These are phyloP conservation scores for Montipora capitata DNA, from an alignment of 92 coral and sea anemone genomes.

Conservation along the genomic window DNA sequence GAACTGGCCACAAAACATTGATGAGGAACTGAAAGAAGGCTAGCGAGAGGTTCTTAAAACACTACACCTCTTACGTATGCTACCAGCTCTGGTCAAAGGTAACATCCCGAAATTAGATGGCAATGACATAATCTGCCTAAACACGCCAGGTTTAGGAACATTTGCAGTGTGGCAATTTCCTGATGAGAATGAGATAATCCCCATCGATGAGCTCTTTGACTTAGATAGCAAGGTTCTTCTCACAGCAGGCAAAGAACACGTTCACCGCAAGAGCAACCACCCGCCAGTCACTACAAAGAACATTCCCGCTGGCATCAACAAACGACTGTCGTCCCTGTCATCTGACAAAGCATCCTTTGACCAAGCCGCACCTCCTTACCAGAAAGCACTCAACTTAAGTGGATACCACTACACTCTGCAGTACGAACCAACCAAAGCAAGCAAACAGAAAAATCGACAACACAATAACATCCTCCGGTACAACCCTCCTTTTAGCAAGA, in stretches of 20 bases:
- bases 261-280: not conserved
- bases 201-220: slow-evolving; percentile 18
- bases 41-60: too few species aligned
- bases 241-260: slow-evolving; percentile 15
- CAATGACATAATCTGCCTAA: slow-evolving; percentile 14
- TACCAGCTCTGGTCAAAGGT: slow-evolving; percentile 11
- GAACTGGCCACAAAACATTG: not conserved
- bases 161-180: slow-evolving; percentile 29
- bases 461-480: too few species aligned
- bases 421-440: too few species aligned
- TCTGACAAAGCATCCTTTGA: too few species aligned
- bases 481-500: too few species aligned
- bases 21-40: slow-evolving; percentile 28
- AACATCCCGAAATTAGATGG: slow-evolving; percentile 5
- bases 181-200: slow-evolving; percentile 38
- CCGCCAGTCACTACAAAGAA: too few species aligned
- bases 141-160: slow-evolving; percentile 31
- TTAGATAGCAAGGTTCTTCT: slow-evolving; percentile 34
- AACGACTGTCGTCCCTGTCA: too few species aligned
- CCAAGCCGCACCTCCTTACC: too few species aligned
- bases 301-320: too few species aligned
- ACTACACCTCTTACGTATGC: slow-evolving; percentile 14
- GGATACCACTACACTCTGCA: too few species aligned
- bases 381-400: too few species aligned
- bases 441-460: too few species aligned